A percentile compares a stretch with the other conserved stretches of the same genome.
phyloP scores from a whole-genome alignment of 2,888 invertebrate species.

The Hemithea aestivaria region DNA sequence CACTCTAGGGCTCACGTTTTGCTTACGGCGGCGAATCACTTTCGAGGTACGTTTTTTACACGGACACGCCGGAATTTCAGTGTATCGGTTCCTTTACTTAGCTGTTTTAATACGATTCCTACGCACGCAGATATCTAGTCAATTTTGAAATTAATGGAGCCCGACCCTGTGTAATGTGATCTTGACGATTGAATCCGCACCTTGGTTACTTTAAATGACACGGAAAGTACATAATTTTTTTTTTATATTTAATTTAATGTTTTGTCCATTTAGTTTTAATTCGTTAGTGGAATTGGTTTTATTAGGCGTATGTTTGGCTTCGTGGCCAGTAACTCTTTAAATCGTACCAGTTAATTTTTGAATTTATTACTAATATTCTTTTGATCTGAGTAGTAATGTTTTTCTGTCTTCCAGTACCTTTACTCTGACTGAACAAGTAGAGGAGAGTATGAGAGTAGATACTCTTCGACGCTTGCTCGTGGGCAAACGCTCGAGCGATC shows the following conservation, averaged over 20 bases:
- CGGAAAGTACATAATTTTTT: conserved; percentile 61
- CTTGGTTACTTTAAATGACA: conserved; percentile 55
- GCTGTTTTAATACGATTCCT: conserved; percentile 74
- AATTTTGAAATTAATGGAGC: conserved; percentile 76
- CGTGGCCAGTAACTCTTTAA: conserved; percentile 57
- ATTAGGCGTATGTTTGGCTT: conserved; percentile 48
- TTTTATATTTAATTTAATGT: conserved; percentile 37
- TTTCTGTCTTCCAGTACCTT: conserved; percentile 73
- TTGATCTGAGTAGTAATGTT: conserved; percentile 74
- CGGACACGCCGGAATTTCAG: conserved; percentile 69
- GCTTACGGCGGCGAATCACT: conserved; percentile 68
- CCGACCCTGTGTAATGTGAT: conserved; percentile 60
- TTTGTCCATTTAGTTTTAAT: conserved; percentile 70
- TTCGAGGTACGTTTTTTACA: conserved; percentile 59
- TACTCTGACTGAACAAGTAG: conserved; percentile 45
- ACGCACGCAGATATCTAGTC: conserved; percentile 79
- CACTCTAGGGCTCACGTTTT: conserved; percentile 55
- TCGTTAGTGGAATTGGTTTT: conserved; percentile 64
- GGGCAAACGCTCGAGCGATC: conserved; percentile 38
- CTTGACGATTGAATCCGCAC: conserved; percentile 54
- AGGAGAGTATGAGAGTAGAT: conserved; percentile 36
- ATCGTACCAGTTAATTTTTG: conserved; percentile 40
- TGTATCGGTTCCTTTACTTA: conserved; percentile 76
- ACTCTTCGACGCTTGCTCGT: conserved; percentile 32
- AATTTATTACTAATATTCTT: conserved; percentile 44